phyloP scores from a whole-genome alignment of 2,113 vertebrate genomes.

The Oreochromis aureus region DNA sequence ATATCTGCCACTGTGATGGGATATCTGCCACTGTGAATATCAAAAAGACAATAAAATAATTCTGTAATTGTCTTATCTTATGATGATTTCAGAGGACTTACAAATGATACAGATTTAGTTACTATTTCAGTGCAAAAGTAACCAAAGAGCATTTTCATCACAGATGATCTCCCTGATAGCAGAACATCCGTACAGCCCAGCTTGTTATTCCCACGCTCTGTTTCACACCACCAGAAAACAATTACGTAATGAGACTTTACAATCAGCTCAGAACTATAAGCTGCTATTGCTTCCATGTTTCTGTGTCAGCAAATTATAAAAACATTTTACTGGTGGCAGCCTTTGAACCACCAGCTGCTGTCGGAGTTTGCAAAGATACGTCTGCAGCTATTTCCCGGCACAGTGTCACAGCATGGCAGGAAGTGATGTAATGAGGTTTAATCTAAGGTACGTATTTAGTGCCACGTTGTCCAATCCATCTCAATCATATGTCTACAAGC shows the following conservation, averaged over 20 bases:
- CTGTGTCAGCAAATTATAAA: not conserved
- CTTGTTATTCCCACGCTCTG: not conserved
- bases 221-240: not conserved
- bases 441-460: not conserved
- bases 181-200: not conserved
- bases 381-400: not conserved
- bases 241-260: not conserved
- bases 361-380: not conserved
- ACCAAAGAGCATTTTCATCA: not conserved
- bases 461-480: not conserved
- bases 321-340: not conserved
- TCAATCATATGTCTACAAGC: not conserved
- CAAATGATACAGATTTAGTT: not conserved
- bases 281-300: not conserved
- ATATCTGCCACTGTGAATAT: not conserved
- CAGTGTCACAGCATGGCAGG: not conserved
- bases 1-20: too few species aligned
- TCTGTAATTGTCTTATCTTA: not conserved
- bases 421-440: not conserved
- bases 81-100: not conserved
- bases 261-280: not conserved
- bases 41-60: not conserved
- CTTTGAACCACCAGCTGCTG: not conserved
- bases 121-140: not conserved
- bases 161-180: not conserved